Evolutionary conservation across 2,797 vertebrate species (phyloP), one percentile per base, ranked within the genome.

Genomic region (Smutsia temminckii): DNA sequence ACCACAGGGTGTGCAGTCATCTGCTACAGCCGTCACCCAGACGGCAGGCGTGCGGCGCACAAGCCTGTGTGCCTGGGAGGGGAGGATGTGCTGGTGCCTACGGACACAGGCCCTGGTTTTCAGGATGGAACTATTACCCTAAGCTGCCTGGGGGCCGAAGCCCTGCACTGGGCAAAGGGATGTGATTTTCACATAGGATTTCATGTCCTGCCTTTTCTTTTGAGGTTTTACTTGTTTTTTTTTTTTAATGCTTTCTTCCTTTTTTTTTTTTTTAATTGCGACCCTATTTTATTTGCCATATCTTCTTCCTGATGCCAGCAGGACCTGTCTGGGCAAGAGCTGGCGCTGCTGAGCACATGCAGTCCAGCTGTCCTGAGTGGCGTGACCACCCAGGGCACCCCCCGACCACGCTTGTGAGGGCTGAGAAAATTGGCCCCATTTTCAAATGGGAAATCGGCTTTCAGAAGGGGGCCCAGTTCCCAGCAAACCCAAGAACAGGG

Each of bases 11-110:
- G 25, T 25, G 32, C 46, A 49, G 51, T 23, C 2, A 27, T 13
- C 3, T 51, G 64, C 21, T 25, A 55, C 1, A 0, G 42, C 46
- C 21, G 63, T 29, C 68, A 46, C 46, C 46, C 10, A 46, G 46
- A 46, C 11, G 2, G 46, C 46, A 49, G 83, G 8, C 25, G 12
- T 0, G 5, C 32, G 0, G 37, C 23, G 29, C 8, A 1, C 14
- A 6, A 0, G 17, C 5, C 3, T 23, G 75, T 10, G 51, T 20
- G 46, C n/a, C 71, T 51, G 27, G 32, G 29, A 42, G 23, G 21
- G 49, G 37, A 77, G 53, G 32, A 8, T 8, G 13, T 32, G 18
- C 51, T 0, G 1, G 11, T 32, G 63, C 55, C 74, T 0, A 12
- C 0, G 51, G 61, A 89, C 68, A 29, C 40, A 40, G 37, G 85